Base-by-base conservation (phyloP, 2,888 invertebrate genomes). In the Cryptophagus acutangulus region DNA sequence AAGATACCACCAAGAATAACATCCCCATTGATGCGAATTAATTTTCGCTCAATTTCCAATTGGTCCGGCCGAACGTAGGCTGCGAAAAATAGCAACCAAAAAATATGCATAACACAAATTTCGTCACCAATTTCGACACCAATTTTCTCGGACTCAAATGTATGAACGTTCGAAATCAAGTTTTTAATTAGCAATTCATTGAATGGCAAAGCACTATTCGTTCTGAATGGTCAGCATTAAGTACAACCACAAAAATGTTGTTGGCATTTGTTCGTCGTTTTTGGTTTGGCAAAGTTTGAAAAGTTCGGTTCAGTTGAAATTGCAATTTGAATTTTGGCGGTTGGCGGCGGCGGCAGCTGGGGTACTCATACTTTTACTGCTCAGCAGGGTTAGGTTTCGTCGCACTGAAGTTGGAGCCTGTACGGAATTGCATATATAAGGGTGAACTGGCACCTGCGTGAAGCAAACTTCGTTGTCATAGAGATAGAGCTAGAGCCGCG, bases 1-100 rank as follows among this genome's bases (percentile, higher is more conserved):
- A 83, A 83, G 30, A 83, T 71, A 2, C 81, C 82, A 1, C 82
- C 82, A 17, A 83, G 70, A 44, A 81, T 75, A 41, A 82, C 73
- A 59, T 82, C 80, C n/a, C 81, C 82, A 33, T 64, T 65, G 39
- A 72, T 71, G 6, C 69, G 59, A 35, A 69, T 61, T 33, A 67
- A 49, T 42, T 60, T 64, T 12, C 60, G 46, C 3, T 61, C 63
- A 12, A 40, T 18, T 14, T 59, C 59, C 5, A 48, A 29, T 10
- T 37, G 37, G n/a, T 55, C 50, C 16, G 50, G 9, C 17, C 16
- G n/a, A 6, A 29, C 46, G 9, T 34, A 34, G 29, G 40, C 45
- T 26, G 48, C 43, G 45, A 49, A 36, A 45, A 47, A 20, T 29
- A 49, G 31, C 17, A 46, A 34, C 33, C 33, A 25, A 15, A 49